A percentile compares a stretch with the other conserved stretches of the same genome.
phyloP scores from a whole-genome alignment of 2,888 invertebrate genomes.

The Deilephila porcellus region DNA sequence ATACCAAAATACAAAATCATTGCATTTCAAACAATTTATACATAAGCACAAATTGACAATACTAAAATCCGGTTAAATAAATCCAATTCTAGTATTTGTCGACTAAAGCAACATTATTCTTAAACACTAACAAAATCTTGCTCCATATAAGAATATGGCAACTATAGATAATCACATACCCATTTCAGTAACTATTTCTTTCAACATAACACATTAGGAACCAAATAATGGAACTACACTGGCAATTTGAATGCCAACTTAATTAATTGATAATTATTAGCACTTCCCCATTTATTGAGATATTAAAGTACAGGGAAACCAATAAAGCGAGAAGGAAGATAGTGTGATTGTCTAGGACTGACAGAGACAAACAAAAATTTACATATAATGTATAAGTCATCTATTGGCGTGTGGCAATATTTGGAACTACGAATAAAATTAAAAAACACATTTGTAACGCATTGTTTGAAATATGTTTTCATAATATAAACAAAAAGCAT shows the following conservation, averaged over 20 bases:
- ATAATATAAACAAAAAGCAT: too few species aligned
- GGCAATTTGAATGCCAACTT: background rate
- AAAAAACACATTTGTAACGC: too few species aligned
- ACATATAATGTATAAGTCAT: too few species aligned
- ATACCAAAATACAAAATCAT: background rate
- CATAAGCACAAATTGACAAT: background rate
- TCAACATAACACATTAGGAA: background rate
- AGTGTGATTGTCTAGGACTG: too few species aligned
- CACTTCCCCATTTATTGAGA: background rate
- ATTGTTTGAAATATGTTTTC: too few species aligned
- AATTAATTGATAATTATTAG: background rate
- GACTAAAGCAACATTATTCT: background rate
- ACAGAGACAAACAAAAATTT: too few species aligned
- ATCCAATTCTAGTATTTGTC: background rate
- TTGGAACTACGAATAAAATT: too few species aligned
- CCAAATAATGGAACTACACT: background rate
- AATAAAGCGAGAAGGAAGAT: too few species aligned
- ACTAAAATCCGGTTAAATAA: background rate
- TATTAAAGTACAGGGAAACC: too few species aligned
- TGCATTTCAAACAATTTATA: background rate
- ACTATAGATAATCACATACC: background rate
- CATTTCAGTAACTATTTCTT: background rate
- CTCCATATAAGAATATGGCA: background rate
- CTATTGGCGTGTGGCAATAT: too few species aligned
- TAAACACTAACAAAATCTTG: background rate